Base-by-base conservation (phyloP, 1,140 invertebrate species). In the Dendrolimus punctatus region DNA sequence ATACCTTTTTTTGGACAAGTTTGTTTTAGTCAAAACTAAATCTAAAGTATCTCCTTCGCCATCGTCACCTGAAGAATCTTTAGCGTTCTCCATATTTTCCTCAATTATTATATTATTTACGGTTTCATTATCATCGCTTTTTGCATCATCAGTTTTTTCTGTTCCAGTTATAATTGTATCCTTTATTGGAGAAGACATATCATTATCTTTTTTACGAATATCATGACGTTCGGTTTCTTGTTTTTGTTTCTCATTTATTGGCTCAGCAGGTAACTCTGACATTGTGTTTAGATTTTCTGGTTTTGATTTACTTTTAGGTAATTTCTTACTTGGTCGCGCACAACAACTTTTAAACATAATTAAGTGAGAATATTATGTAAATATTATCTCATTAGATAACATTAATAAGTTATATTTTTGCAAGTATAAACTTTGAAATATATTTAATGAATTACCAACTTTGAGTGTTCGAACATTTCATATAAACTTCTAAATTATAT, bases 281-380 rank as follows among this genome's bases (percentile, higher is more conserved):
- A 70, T 56, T 9, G 68, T 51, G 60, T 75, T 67, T 68, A 79
- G 76, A 41, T 76, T 78, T 60, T 79, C 74, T 45, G 77, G 51
- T 64, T 81, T 78, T 5, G 78, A 78, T 69, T 85, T 86, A 48
- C 70, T 85, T 70, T 87, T 86, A 57, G 62, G 73, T 48, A 86
- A 62, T 79, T 84, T 88, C 68, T 88, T 88, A 64, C 64, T 81
- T 23, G 85, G 77, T 64, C 85, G 77, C 46, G 83, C 81, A 76
- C 86, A 88, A 64, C 86, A 88, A 85, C 80, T 87, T 80, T 88
- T 88, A 56, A 88, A 88, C 86, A 88, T 88, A 85, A 75, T 84
- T 80, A 74, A 23, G 23, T 23, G 23, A 23, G 23, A 23, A 23
- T 23, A 23, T 23, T 23, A 23, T 23, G 23, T 23, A 23, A 23